Base-by-base conservation (phyloP, 2,888 invertebrate species). In the Aelia acuminata region DNA sequence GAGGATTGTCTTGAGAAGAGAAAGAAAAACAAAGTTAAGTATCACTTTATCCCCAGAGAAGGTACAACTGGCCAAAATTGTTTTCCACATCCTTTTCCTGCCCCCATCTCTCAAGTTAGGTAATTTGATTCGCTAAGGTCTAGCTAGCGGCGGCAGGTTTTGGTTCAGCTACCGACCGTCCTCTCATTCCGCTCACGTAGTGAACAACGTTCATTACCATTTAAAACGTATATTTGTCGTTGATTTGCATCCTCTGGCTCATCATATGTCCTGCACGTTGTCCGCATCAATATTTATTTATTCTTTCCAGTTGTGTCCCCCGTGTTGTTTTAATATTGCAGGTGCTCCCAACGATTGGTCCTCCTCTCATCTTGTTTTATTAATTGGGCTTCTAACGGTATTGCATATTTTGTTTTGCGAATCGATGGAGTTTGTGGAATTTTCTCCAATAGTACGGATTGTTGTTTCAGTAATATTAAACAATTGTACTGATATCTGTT, bases 11-110 rank as follows among this genome's bases (percentile, higher is more conserved):
- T 70, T 70, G 15, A 20, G 31, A 70, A 70, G 63, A 70, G 80
- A 80, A 43, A 47, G 80, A 80, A 80, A 80, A 80, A 80, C 43
- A 43, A 80, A 80, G 80, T 80, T 80, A 80, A 80, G 80, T 80
- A 47, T 80, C 80, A 80, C 39, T 80, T 80, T 80, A 47, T 43
- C 80, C 15, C 11, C 39, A 13, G 80, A 47, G 80, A 43, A n/a
- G 80, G 43, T 80, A 43, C 80, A n/a, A 80, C 80, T 80, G 43
- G 80, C n/a, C 39, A 47, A 47, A 80, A 80, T 80, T 80, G 80
- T 80, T 80, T 80, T 70, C 63, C 2, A 35, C 35, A 1, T 18
- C 22, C 63, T 35, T 8, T n/a, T n/a, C n/a, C n/a, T n/a, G n/a
- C n/a, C n/a, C 4, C 3, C 31, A 26, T 15, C 4, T 3, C 18